Conservation (phyloP, 2,113 vertebrate species). For the Oryzias javanicus region DNA sequence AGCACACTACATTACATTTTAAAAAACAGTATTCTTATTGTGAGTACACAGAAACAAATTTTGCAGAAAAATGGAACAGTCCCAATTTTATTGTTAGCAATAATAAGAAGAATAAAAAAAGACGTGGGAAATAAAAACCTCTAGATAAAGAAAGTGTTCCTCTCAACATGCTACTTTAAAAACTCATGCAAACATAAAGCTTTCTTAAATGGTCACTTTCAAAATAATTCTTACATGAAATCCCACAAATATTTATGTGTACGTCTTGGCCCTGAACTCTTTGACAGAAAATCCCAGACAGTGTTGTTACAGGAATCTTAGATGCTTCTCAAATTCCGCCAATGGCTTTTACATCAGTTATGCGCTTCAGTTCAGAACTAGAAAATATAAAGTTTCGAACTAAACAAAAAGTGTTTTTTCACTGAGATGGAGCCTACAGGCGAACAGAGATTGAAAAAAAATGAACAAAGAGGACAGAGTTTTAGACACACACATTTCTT, state of each 20-base stretch:
- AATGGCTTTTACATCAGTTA: constrained; percentile 21
- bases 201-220: constrained; percentile 61
- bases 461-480: constrained; percentile 29
- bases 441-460: constrained; percentile 8
- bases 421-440: not conserved
- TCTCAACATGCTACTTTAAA: constrained; percentile 65
- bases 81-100: constrained; percentile 40
- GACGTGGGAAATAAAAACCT: constrained; percentile 64
- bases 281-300: constrained; percentile 45
- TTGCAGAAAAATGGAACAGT: constrained; percentile 53
- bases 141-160: constrained; percentile 58
- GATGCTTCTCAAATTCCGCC: constrained; percentile 14
- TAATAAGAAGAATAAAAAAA: constrained; percentile 37
- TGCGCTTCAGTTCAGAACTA: constrained; percentile 24
- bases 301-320: constrained; percentile 33
- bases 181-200: constrained; percentile 71
- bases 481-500: constrained; percentile 33
- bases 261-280: constrained; percentile 56
- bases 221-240: constrained; percentile 55
- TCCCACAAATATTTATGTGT: constrained; percentile 65
- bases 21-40: constrained; percentile 65
- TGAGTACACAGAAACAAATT: constrained; percentile 64
- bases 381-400: constrained; percentile 13
- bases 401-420: constrained; percentile 6
- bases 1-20: constrained; percentile 71